phyloP scores from a whole-genome alignment of 2,888 invertebrate species.

The Nemotelus nigrinus region DNA sequence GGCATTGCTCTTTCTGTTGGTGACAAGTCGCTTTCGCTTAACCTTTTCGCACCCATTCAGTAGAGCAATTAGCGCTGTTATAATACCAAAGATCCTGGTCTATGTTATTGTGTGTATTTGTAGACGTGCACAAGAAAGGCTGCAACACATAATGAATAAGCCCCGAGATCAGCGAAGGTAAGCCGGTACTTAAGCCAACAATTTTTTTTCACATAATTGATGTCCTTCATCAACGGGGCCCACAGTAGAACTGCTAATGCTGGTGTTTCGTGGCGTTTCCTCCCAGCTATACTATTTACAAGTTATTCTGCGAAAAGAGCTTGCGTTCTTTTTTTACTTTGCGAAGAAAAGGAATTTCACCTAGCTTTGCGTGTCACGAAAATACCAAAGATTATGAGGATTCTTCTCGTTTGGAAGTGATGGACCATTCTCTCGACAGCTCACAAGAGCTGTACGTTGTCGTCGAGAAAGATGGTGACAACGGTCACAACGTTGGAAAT shows the following conservation, averaged over 20 bases:
- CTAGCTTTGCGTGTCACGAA: slow-evolving; percentile 41
- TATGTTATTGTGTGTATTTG: too few species aligned
- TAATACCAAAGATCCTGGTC: neutral
- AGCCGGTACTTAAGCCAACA: slow-evolving; percentile 19
- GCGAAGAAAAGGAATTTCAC: slow-evolving; percentile 25
- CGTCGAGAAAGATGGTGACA: neutral
- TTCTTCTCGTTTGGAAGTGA: slow-evolving; percentile 30
- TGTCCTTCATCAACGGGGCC: slow-evolving; percentile 23
- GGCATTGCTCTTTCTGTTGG: too few species aligned
- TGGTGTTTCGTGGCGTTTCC: neutral
- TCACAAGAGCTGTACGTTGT: slow-evolving; percentile 1
- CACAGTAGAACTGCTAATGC: neutral
- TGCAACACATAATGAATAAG: slow-evolving; percentile 7
- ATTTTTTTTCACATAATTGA: slow-evolving; percentile 35
- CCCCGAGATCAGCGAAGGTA: slow-evolving; percentile 10
- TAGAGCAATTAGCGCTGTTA: slow-evolving; percentile 7
- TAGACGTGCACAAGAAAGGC: too few species aligned
- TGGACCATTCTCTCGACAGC: neutral
- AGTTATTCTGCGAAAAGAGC: slow-evolving; percentile 15
- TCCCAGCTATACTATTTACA: neutral
- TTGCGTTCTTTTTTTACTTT: slow-evolving; percentile 3
- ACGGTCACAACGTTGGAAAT: neutral
- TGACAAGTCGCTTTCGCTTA: too few species aligned
- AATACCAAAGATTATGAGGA: slow-evolving; percentile 48
- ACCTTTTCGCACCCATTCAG: neutral